A percentile compares a stretch with the other conserved stretches of the same genome.
phyloP scores from a whole-genome alignment of 2,797 vertebrate species.

The Coendou prehensilis region DNA sequence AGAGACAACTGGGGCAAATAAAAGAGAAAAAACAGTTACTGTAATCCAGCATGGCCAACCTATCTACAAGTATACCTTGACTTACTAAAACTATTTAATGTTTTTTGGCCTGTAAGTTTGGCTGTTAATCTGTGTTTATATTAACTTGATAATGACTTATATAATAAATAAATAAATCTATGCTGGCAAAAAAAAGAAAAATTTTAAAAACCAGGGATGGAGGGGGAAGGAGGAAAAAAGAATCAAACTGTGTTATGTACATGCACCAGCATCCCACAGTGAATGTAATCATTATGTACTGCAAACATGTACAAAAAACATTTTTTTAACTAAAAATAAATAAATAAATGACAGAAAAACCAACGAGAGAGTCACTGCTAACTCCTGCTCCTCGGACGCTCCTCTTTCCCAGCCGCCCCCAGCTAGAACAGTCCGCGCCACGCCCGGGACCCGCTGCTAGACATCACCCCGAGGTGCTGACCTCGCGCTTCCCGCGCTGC shows the following conservation, averaged over 20 bases:
- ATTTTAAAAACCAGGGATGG: not conserved
- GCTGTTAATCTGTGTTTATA: not conserved
- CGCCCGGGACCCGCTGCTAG: not conserved
- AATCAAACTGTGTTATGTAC: not conserved
- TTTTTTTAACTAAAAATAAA: too few species aligned
- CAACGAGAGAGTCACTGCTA: not conserved
- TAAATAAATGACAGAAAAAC: not conserved
- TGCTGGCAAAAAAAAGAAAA: not conserved
- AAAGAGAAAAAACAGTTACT: not conserved
- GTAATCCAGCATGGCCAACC: not conserved
- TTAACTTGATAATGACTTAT: not conserved
- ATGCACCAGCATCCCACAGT: not conserved
- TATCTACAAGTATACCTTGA: not conserved
- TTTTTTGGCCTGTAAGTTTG: not conserved
- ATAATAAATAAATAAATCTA: not conserved
- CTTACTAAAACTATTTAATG: not conserved
- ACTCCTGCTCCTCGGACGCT: not conserved
- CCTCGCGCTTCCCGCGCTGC: accelerated
- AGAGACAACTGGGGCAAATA: not conserved
- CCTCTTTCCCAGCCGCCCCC: accelerated
- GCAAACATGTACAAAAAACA: not conserved
- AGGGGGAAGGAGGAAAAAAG: too few species aligned
- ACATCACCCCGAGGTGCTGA: not conserved
- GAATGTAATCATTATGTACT: not conserved
- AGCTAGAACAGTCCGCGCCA: not conserved